Conservation (phyloP, 2,113 vertebrate species). For the Opisthocomus hoazin region DNA sequence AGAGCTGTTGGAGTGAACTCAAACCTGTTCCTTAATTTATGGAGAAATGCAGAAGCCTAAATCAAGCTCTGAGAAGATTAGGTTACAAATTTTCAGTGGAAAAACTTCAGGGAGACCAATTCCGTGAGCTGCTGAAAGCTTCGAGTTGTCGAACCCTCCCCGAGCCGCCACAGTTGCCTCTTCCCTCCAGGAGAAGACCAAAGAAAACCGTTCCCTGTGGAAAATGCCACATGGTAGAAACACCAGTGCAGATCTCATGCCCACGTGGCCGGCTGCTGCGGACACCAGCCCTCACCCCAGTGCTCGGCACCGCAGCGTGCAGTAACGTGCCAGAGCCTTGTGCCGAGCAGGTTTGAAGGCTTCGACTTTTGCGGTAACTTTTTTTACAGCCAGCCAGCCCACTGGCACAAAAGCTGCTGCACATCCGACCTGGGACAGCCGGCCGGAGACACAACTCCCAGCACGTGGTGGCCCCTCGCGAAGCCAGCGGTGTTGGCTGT, state of each 20-base stretch:
- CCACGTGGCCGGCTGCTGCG: too few species aligned
- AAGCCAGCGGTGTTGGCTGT: background rate
- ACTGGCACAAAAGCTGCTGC: background rate
- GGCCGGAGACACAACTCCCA: background rate
- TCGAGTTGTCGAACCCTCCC: rapidly evolving
- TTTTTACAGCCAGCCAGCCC: background rate
- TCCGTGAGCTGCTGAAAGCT: background rate
- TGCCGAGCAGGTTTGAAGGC: background rate
- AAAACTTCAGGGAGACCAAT: background rate
- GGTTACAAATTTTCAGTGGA: background rate
- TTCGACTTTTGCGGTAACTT: background rate
- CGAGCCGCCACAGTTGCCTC: rapidly evolving
- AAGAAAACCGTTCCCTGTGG: background rate
- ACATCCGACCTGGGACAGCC: rapidly evolving
- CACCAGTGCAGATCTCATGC: too few species aligned
- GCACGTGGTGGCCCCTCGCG: rapidly evolving
- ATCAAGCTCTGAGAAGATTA: background rate
- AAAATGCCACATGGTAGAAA: background rate
- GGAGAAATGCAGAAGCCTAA: constrained; percentile 7
- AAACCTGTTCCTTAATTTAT: constrained; percentile 17
- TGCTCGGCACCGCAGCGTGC: rapidly evolving
- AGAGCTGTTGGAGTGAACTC: background rate
- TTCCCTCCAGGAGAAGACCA: background rate
- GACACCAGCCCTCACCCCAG: rapidly evolving
- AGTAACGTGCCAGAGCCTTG: rapidly evolving